Conservation (phyloP, 2,888 invertebrate species). For the Eupithecia exiguata region DNA sequence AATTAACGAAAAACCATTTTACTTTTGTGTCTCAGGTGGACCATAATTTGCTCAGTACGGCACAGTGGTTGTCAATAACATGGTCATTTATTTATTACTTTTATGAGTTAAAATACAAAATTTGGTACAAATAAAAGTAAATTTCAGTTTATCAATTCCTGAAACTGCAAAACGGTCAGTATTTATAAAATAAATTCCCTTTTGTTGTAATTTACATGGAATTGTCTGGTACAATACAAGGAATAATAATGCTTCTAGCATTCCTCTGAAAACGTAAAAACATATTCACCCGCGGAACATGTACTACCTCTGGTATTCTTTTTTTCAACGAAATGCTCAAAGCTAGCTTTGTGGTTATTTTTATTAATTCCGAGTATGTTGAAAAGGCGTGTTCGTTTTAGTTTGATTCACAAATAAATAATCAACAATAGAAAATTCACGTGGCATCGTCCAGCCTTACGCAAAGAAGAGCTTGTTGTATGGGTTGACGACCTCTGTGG, state of each 20-base stretch:
- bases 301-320: neutral
- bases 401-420: neutral
- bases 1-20: no score
- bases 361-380: neutral
- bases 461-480: no score
- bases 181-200: conserved; percentile 21
- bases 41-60: no score
- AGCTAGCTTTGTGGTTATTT: neutral
- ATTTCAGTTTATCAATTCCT: conserved; percentile 15
- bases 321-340: neutral
- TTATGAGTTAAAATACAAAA: neutral
- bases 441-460: neutral
- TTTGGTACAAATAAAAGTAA: neutral
- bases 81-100: no score
- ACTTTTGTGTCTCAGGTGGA: no score
- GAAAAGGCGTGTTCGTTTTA: neutral
- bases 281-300: neutral
- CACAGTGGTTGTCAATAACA: no score
- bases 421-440: neutral
- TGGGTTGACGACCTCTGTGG: no score
- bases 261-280: conserved; percentile 3
- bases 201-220: conserved; percentile 22
- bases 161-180: conserved; percentile 12
- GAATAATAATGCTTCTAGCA: conserved; percentile 14
- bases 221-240: conserved; percentile 1